Conservation (phyloP, 1,140 invertebrate species). For the Rhynchophorus ferrugineus region DNA sequence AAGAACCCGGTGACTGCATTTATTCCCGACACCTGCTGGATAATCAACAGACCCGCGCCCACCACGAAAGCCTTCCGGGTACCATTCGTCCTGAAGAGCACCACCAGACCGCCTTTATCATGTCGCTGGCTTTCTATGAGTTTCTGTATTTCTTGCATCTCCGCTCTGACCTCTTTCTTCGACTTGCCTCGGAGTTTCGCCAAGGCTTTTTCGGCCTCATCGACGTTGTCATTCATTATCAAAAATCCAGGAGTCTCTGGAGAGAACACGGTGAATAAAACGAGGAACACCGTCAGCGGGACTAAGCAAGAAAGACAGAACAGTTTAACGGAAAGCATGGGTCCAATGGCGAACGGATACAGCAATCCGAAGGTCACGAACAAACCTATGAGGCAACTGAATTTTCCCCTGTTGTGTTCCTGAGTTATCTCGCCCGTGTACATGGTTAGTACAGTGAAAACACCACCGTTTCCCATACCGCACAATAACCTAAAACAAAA, state of each 20-base stretch:
- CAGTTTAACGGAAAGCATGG: conserved; percentile 47
- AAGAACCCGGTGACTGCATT: conserved; percentile 82
- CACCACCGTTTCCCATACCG: conserved; percentile 42
- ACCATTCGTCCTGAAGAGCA: conserved; percentile 30
- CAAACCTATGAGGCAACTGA: conserved; percentile 28
- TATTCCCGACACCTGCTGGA: conserved; percentile 80
- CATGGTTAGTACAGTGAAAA: conserved; percentile 44
- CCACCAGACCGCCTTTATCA: conserved; percentile 11
- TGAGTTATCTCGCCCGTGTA: conserved; percentile 47
- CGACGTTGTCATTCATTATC: conserved; percentile 48
- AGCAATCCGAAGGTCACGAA: conserved; percentile 28
- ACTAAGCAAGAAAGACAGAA: conserved; percentile 44
- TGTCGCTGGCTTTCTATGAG: conserved; percentile 31
- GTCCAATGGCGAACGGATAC: conserved; percentile 50
- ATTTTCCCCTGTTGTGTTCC: conserved; percentile 29
- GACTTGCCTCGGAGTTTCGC: conserved; percentile 52
- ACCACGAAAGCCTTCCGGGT: conserved; percentile 64
- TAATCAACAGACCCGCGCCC: conserved; percentile 69
- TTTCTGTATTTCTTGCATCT: conserved; percentile 9
- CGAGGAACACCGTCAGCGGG: conserved; percentile 46
- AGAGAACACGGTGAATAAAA: conserved; percentile 41
- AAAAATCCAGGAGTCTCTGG: conserved; percentile 74
- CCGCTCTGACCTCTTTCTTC: conserved; percentile 37
- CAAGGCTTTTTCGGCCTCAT: conserved; percentile 55
- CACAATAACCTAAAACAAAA: conserved; percentile 41